Evolutionary conservation across 2,888 invertebrate species (phyloP).

Genomic region (Portevinia maculata): DNA sequence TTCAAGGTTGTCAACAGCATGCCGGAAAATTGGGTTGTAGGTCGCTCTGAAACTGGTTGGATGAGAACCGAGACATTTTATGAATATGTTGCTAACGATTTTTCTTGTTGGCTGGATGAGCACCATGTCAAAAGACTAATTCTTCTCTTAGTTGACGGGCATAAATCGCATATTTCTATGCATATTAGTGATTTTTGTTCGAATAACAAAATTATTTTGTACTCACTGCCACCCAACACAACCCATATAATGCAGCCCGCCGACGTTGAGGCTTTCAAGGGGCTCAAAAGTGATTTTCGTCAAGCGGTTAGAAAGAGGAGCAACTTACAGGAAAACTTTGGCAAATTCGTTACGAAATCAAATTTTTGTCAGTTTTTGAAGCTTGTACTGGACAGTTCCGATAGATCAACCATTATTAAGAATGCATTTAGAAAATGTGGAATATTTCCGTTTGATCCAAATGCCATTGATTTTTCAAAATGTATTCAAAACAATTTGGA

Average conservation of each 20-base stretch:
- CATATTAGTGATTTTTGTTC: conserved; percentile 32
- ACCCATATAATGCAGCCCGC: no score
- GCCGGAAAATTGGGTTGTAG: not conserved
- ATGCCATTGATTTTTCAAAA: conserved; percentile 13
- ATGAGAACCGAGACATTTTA: conserved; percentile 8
- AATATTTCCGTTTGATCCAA: conserved; percentile 1
- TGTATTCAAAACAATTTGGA: conserved; percentile 8
- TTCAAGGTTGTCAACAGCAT: not conserved
- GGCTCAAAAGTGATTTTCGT: conserved; percentile 17
- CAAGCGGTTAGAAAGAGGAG: conserved; percentile 8
- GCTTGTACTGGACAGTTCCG: not conserved
- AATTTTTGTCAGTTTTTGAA: conserved; percentile 16
- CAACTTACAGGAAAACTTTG: conserved; percentile 2
- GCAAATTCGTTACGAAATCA: not conserved
- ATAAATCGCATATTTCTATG: conserved; percentile 21
- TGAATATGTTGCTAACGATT: conserved; percentile 9
- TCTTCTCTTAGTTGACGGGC: no score
- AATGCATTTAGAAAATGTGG: conserved; percentile 22
- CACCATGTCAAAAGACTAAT: no score
- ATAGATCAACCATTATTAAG: not conserved
- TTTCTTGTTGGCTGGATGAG: no score
- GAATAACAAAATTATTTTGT: conserved; percentile 18
- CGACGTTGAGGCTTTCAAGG: no score
- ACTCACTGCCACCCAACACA: no score
- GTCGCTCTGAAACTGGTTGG: no score